A percentile compares a stretch with the other conserved stretches of the same genome.
Conservation (phyloP, 2,888 invertebrate genomes). For the Ophion obscuratus region DNA sequence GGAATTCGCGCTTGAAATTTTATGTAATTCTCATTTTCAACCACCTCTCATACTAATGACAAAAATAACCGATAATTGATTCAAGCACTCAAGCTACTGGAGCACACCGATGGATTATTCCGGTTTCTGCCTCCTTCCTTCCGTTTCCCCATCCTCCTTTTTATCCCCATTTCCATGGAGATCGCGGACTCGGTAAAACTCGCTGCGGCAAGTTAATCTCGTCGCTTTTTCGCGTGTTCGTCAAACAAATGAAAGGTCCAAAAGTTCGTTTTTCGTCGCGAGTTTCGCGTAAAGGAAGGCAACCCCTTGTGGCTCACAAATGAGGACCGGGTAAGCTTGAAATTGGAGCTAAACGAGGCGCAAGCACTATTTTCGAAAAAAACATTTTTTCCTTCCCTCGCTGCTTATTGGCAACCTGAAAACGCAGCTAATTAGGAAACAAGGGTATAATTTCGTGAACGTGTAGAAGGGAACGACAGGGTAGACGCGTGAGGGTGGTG, state of each 20-base stretch:
- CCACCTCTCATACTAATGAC: slow-evolving; percentile 33
- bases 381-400: too few species aligned
- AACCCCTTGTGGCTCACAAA: too few species aligned
- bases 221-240: neutral
- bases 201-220: slow-evolving; percentile 4
- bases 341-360: too few species aligned
- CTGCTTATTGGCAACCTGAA: too few species aligned
- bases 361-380: too few species aligned
- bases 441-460: neutral
- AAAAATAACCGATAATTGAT: slow-evolving; percentile 52
- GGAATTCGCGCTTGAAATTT: neutral
- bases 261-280: neutral
- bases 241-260: neutral
- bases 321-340: too few species aligned
- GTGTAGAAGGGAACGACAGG: neutral
- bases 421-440: too few species aligned
- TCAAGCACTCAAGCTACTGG: slow-evolving; percentile 23
- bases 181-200: neutral
- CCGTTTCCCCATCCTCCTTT: neutral
- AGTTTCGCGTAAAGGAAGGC: too few species aligned
- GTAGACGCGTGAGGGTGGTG: neutral
- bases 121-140: slow-evolving; percentile 15
- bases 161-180: neutral
- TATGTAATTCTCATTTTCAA: neutral
- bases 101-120: neutral